These are phyloP conservation scores for Agapornis roseicollis DNA, from an alignment of 2,113 vertebrate species.

Conservation along the genomic window DNA sequence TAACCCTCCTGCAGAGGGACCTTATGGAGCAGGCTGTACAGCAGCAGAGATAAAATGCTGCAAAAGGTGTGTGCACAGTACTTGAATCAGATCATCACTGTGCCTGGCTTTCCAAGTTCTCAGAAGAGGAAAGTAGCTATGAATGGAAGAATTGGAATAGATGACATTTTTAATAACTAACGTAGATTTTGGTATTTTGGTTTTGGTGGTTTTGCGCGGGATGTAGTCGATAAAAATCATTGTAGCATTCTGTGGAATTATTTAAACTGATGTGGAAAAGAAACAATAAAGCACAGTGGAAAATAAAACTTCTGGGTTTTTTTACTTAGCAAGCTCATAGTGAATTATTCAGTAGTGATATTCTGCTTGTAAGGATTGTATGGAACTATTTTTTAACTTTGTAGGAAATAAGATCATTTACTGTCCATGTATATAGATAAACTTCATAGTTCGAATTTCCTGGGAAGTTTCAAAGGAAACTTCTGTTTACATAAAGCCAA, in stretches of 20 bases:
- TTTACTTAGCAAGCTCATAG: background rate
- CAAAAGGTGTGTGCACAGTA: background rate
- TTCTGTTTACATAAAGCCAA: conserved; percentile 18
- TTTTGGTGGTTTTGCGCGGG: background rate
- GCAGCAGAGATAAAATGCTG: background rate
- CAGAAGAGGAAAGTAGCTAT: background rate
- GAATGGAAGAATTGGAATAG: background rate
- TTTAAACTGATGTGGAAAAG: background rate
- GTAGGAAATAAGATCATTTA: background rate
- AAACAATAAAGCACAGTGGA: background rate
- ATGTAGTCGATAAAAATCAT: background rate
- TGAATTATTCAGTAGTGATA: background rate
- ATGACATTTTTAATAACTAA: background rate
- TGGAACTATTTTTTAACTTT: background rate
- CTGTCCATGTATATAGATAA: background rate
- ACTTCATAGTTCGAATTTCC: background rate
- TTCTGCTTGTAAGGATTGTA: background rate
- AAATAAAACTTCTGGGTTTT: background rate
- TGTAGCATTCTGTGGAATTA: background rate
- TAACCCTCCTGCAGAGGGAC: background rate
- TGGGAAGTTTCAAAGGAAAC: background rate
- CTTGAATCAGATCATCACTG: background rate
- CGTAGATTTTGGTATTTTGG: background rate
- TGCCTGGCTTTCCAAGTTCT: background rate
- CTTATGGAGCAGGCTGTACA: background rate